phyloP scores from a whole-genome alignment of 2,113 vertebrate species.

The Actenoides hombroni region DNA sequence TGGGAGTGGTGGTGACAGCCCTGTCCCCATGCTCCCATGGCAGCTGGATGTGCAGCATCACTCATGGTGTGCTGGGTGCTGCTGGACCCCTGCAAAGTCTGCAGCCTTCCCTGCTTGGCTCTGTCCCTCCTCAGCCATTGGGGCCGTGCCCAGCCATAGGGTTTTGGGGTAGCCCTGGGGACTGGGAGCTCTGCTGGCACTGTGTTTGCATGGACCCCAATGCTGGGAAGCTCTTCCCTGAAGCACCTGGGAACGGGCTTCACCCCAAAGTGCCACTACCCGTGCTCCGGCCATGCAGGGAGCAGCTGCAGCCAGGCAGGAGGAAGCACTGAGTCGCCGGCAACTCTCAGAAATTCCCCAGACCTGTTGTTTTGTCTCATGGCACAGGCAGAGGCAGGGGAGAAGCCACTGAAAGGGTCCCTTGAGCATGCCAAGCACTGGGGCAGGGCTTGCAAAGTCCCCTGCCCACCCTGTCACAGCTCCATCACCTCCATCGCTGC shows the following conservation, averaged over 20 bases:
- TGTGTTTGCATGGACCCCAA: not conserved
- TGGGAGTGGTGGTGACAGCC: not conserved
- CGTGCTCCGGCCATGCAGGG: fast-evolving
- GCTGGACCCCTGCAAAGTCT: not conserved
- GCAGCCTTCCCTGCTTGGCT: not conserved
- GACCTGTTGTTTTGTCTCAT: not conserved
- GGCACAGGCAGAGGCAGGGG: not conserved
- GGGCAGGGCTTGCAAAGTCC: not conserved
- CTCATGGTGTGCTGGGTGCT: not conserved
- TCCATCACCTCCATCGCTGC: not conserved
- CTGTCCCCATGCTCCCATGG: fast-evolving
- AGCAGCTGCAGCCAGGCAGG: not conserved
- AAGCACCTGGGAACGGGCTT: not conserved
- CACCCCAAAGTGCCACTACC: not conserved
- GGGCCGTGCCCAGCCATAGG: not conserved
- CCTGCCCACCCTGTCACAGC: not conserved
- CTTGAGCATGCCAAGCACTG: not conserved
- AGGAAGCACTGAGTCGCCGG: not conserved
- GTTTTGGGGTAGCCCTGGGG: not conserved
- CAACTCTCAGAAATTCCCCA: not conserved
- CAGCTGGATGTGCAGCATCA: not conserved
- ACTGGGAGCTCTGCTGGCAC: fast-evolving
- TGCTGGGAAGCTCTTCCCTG: not conserved
- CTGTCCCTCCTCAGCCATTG: fast-evolving
- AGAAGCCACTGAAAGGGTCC: not conserved